Conservation (phyloP, 37 sponge, comb jelly and placozoan species). For the Cladorhizidae sp. region DNA sequence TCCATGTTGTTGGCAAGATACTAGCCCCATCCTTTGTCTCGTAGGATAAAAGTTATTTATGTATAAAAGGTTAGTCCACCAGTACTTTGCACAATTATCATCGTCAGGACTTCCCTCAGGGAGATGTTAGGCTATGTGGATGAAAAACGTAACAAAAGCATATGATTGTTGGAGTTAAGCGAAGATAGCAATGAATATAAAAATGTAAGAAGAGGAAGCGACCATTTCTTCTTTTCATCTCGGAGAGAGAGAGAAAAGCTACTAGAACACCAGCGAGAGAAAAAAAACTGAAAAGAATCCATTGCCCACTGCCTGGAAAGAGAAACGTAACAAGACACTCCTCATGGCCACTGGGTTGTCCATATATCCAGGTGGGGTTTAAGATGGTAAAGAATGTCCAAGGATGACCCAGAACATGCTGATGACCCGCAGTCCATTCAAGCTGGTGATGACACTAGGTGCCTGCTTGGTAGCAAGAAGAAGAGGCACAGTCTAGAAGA, state of each 20-base stretch:
- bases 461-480: conserved; percentile 65
- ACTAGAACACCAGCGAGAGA: conserved; percentile 78
- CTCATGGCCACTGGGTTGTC: conserved; percentile 14
- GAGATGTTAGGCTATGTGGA: conserved; percentile 16
- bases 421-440: conserved; percentile 83
- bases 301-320: conserved; percentile 57
- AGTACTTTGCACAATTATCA: conserved; percentile 40
- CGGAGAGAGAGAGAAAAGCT: conserved; percentile 61
- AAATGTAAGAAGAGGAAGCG: conserved; percentile 60
- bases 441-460: conserved; percentile 64
- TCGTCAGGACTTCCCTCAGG: neutral
- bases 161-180: conserved; percentile 78
- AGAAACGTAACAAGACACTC: conserved; percentile 11
- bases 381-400: conserved; percentile 42
- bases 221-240: conserved; percentile 57
- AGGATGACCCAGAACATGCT: conserved; percentile 91
- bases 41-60: conserved; percentile 89
- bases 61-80: conserved; percentile 92
- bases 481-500: conserved; percentile 53
- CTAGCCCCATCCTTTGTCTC: conserved; percentile 70
- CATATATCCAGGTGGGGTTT: neutral
- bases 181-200: conserved; percentile 81
- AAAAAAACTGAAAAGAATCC: conserved; percentile 69
- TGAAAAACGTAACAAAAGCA: conserved; percentile 67
- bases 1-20: conserved; percentile 93